These are phyloP conservation scores for Sarcophaga variegata DNA, from an alignment of 2,888 invertebrate species.

Conservation along the genomic window DNA sequence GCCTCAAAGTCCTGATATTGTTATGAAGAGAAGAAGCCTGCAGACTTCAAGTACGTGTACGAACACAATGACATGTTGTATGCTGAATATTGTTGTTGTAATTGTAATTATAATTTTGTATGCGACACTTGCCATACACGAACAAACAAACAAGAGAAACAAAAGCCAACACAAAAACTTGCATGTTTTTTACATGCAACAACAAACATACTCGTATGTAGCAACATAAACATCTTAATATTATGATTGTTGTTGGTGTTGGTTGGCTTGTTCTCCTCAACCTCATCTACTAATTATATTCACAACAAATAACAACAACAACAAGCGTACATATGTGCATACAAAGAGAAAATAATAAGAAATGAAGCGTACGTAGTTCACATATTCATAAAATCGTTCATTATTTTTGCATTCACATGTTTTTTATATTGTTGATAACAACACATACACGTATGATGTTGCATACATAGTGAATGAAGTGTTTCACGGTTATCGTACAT, in stretches of 20 bases:
- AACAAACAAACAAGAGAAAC: slow-evolving; percentile 33
- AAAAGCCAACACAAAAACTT: slow-evolving; percentile 35
- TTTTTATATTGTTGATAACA: no score
- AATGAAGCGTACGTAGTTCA: slow-evolving; percentile 40
- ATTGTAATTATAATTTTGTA: slow-evolving; percentile 27
- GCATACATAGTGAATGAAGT: neutral
- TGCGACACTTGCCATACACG: slow-evolving; percentile 44
- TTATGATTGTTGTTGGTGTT: neutral
- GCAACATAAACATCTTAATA: slow-evolving; percentile 14
- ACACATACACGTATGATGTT: neutral
- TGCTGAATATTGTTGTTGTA: slow-evolving; percentile 37
- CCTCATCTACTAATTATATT: slow-evolving; percentile 58
- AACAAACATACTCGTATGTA: neutral
- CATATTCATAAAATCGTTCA: slow-evolving; percentile 24
- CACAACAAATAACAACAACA: slow-evolving; percentile 40
- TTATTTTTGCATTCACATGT: neutral
- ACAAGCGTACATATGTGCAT: neutral
- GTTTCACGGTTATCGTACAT: no score
- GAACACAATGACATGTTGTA: slow-evolving; percentile 37
- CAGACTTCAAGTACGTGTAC: slow-evolving; percentile 40
- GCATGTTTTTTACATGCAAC: slow-evolving; percentile 22
- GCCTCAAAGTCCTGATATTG: slow-evolving; percentile 20
- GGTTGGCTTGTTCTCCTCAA: slow-evolving; percentile 21
- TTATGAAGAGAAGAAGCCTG: neutral
- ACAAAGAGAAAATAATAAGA: slow-evolving; percentile 51